Base-by-base conservation (phyloP, 2,888 invertebrate genomes). In the Phasia obesa region DNA sequence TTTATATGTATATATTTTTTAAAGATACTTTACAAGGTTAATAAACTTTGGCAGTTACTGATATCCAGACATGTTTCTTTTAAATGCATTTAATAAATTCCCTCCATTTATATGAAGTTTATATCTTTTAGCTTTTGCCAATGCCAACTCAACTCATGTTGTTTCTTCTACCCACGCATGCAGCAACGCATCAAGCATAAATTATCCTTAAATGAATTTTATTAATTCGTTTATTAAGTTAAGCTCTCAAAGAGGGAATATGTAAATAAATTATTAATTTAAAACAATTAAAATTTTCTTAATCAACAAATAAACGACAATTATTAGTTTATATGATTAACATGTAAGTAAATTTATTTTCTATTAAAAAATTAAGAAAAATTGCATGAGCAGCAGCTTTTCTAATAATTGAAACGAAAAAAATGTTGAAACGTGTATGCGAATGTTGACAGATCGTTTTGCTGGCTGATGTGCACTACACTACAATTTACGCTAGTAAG, bases 231-330 rank as follows among this genome's bases (percentile, higher is more conserved):
- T 19, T 59, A 35, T 31, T 44, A 74, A 55, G 49, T 53, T 65
- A 31, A 55, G 60, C 67, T 60, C 47, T 25, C 60, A 44, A 55
- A 53, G 17, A 35, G 21, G 11, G 25, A 47, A 77, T 53, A 55
- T 55, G 62, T 23, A 62, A 55, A 70, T 70, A 25, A 49, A 60
- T 79, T 75, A 79, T 75, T 75, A 83, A 83, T 75, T 79, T 75
- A 75, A 83, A 71, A 79, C 79, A 83, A 79, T 83, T 79, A 75
- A 75, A 70, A 62, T 62, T 53, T 59, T 67, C 74, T 69, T 79
- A 79, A 79, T 83, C 51, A 70, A 65, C 62, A 62, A 82, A 79
- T 70, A 75, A 83, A 79, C 27, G 78, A 49, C 74, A 71, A 62
- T 83, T 60, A 75, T 79, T 83, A 75, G 79, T 75, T 75, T 75